phyloP scores from a whole-genome alignment of 64 coral and sea anemone genomes.

The Acropora yongei region DNA sequence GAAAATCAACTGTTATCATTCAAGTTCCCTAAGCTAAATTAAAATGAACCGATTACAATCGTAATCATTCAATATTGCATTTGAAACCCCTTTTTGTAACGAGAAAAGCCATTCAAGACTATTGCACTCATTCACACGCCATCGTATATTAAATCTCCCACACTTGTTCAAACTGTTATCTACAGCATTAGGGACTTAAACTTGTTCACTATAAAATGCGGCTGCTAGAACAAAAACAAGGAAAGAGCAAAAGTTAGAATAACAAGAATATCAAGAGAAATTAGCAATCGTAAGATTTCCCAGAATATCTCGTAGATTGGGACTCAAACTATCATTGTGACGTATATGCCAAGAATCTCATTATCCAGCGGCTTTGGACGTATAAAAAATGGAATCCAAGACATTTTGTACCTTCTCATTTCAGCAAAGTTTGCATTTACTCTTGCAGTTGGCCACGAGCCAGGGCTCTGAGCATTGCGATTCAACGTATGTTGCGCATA shows the following conservation, averaged over 20 bases:
- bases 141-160: neutral
- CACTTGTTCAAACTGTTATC: neutral
- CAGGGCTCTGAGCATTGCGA: conserved; percentile 34
- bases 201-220: too few relatives aligned
- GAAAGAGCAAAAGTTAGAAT: neutral
- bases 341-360: too few relatives aligned
- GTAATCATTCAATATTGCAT: neutral
- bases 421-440: conserved; percentile 66
- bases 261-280: too few relatives aligned
- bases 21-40: neutral
- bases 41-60: neutral
- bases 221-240: too few relatives aligned
- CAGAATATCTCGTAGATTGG: neutral
- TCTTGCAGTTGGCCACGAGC: conserved; percentile 65
- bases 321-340: too few relatives aligned
- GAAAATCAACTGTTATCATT: neutral
- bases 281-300: neutral
- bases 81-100: neutral
- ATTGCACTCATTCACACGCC: neutral
- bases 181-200: neutral
- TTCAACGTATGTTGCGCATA: conserved; percentile 43
- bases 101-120: neutral
- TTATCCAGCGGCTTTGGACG: too few relatives aligned
- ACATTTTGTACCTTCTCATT: neutral
- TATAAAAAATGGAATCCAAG: neutral